Base-by-base conservation (phyloP, 2,797 vertebrate species). In the Catharus ustulatus region DNA sequence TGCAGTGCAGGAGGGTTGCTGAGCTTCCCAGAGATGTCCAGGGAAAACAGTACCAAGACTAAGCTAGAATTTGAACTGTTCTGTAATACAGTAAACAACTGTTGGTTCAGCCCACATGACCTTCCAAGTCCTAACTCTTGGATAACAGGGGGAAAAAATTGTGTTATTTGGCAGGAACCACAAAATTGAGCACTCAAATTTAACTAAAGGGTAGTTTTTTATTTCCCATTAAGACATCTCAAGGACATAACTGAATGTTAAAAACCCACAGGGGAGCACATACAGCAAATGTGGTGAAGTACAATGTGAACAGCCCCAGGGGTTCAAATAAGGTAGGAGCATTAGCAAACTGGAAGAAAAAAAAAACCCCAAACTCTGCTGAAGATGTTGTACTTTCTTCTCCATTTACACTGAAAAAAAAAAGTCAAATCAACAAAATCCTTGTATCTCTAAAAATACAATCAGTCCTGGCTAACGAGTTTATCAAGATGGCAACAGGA, bases 141-240 rank as follows among this genome's bases (percentile, higher is more conserved):
- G 45, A 20, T 72, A 90, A 81, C 4, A 22, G 18, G 38, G 15
- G 13, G 34, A 90, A 61, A 84, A 85, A 62, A 58, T 30, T 32
- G 13, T 62, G 15, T 21, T 73, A 61, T 86, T 76, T 40, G 11
- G 40, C 26, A 89, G 72, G 75, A 83, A 3, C 6, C 69, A 88
- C 63, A 88, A 96, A 93, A 95, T 23, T 24, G 86, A 97, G 54
- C 84, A 98, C 93, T 92, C 96, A 32, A 90, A 78, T 95, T 92
- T 98, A 98, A 97, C 97, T 97, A 98, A 98, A 98, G 93, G 94
- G 95, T 95, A 94, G 68, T 82, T 97, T 97, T 98, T 97, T 95
- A 97, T 97, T 97, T 94, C 96, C 90, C 76, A 92, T 95, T 94
- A 96, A 95, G 96, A 96, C 29, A 87, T 69, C 79, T 97, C 85